Percentiles rank a stretch among this genome's conserved stretches.
Evolutionary conservation across 2,888 invertebrate genomes (phyloP).

Genomic region (Beris chalybata): DNA sequence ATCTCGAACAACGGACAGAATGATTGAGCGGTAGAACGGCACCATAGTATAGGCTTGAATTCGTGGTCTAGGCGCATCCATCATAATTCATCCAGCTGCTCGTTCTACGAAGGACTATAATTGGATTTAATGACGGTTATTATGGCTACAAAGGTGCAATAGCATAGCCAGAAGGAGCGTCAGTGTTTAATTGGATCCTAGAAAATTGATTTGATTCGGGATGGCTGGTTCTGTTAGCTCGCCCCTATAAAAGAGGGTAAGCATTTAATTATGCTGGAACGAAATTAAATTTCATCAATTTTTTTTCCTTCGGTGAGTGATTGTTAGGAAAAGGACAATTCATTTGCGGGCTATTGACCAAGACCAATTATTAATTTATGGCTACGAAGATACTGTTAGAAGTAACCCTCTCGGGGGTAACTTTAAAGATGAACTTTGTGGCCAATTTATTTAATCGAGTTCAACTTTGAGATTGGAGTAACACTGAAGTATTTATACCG

Average conservation of each 20-base stretch:
- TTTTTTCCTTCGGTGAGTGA: slow-evolving; percentile 12
- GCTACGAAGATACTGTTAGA: no score
- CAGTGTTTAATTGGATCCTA: slow-evolving; percentile 7
- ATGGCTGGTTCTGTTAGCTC: not conserved
- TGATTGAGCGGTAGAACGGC: slow-evolving; percentile 1
- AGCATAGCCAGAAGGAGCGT: not conserved
- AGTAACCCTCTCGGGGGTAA: no score
- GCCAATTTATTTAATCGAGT: no score
- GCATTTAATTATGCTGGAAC: slow-evolving; percentile 22
- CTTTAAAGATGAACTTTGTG: no score
- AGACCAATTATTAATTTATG: slow-evolving; percentile 3
- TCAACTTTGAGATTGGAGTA: no score
- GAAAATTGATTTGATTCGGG: slow-evolving; percentile 21
- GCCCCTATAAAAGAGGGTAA: not conserved
- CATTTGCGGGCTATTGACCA: not conserved
- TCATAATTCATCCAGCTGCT: slow-evolving; percentile 13
- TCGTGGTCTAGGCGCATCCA: not conserved
- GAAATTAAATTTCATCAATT: slow-evolving; percentile 20
- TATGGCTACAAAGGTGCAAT: slow-evolving; percentile 17
- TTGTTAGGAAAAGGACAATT: not conserved
- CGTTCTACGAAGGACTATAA: slow-evolving; percentile 1
- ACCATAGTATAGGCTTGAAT: not conserved
- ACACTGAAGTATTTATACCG: no score
- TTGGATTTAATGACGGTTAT: slow-evolving; percentile 19
- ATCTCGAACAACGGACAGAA: slow-evolving; percentile 19